These are phyloP conservation scores for Acanthisitta chloris DNA, from an alignment of 2,113 vertebrate genomes.

Conservation along the genomic window DNA sequence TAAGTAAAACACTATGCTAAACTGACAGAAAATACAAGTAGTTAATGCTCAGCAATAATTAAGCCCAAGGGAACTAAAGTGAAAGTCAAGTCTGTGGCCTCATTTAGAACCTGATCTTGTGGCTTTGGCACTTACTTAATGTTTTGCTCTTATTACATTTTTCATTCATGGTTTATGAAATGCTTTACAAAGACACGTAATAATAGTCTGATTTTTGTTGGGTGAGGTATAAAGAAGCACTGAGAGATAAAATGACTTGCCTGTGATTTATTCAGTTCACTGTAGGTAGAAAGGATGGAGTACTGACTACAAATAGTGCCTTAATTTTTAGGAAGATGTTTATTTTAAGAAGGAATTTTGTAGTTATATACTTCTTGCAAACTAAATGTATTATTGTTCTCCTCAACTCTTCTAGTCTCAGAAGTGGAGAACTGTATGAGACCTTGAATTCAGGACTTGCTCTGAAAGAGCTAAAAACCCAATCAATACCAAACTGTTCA, in stretches of 20 bases:
- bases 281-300: background rate
- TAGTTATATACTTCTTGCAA: background rate
- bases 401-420: background rate
- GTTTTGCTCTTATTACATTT: background rate
- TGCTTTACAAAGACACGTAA: background rate
- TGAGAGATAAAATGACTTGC: background rate
- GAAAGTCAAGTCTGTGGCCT: background rate
- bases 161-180: slow-evolving; percentile 11
- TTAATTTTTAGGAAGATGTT: background rate
- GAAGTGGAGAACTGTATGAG: background rate
- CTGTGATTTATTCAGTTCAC: background rate
- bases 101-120: background rate
- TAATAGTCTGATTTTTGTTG: background rate
- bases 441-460: background rate
- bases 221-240: background rate
- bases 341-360: background rate
- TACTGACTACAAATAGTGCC: background rate
- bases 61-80: background rate
- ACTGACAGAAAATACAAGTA: background rate
- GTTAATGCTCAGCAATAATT: background rate
- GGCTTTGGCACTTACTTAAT: background rate
- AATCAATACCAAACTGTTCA: background rate
- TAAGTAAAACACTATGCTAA: background rate
- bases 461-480: background rate
- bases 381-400: background rate